Percentiles rank a stretch among this genome's conserved stretches.
These are phyloP conservation scores for Chrysemys picta DNA, from an alignment of 2,113 vertebrate genomes.

Conservation along the genomic window DNA sequence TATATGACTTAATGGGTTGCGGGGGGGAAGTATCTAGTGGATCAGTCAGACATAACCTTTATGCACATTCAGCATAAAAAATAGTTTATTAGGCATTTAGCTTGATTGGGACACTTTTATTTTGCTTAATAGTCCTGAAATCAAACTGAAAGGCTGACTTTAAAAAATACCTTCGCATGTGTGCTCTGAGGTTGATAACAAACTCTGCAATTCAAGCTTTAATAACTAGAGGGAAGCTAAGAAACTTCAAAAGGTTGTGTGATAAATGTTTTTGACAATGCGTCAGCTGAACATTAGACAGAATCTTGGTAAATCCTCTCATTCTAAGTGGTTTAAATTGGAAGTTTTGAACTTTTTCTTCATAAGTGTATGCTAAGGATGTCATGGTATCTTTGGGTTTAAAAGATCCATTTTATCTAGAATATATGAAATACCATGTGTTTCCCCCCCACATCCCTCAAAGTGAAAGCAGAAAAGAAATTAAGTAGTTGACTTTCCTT, in stretches of 20 bases:
- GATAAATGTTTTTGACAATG: slow-evolving; percentile 82
- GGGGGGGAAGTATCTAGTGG: background rate
- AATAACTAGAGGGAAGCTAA: slow-evolving; percentile 74
- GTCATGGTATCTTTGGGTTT: slow-evolving; percentile 71
- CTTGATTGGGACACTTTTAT: slow-evolving; percentile 58
- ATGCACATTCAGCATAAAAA: slow-evolving; percentile 20
- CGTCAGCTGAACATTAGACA: slow-evolving; percentile 80
- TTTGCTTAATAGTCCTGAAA: slow-evolving; percentile 62
- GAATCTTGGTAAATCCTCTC: slow-evolving; percentile 82
- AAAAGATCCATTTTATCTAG: slow-evolving; percentile 64
- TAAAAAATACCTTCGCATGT: slow-evolving; percentile 57
- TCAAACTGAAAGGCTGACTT: slow-evolving; percentile 67
- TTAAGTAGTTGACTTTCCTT: background rate
- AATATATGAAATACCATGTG: background rate
- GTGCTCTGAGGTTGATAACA: slow-evolving; percentile 75
- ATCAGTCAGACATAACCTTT: slow-evolving; percentile 21
- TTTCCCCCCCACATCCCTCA: background rate
- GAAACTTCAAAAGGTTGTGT: slow-evolving; percentile 81
- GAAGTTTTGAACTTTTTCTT: slow-evolving; percentile 79
- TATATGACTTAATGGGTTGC: slow-evolving; percentile 38
- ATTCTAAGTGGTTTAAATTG: slow-evolving; percentile 81
- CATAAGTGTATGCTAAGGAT: slow-evolving; percentile 59
- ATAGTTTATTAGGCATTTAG: slow-evolving; percentile 56
- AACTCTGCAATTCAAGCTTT: slow-evolving; percentile 77
- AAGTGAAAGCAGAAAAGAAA: background rate